Conservation (phyloP, 2,888 invertebrate species). For the Dicroscelio sp. region DNA sequence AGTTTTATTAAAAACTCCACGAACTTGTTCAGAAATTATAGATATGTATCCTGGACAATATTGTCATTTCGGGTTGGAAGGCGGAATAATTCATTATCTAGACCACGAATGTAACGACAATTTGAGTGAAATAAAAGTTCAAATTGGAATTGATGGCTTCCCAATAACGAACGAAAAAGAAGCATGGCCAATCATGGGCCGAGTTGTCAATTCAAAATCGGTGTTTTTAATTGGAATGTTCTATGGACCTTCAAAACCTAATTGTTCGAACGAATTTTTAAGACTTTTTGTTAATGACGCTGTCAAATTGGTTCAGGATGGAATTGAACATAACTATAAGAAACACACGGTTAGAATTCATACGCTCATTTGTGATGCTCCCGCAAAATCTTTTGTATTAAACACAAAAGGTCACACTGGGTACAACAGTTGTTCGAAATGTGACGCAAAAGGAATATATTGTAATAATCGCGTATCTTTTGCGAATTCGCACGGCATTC, state of each 20-base stretch:
- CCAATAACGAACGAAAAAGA: conserved; percentile 47
- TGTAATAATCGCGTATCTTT: conserved; percentile 31
- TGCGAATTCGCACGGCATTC: neutral
- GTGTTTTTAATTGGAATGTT: conserved; percentile 39
- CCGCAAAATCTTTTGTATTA: conserved; percentile 44
- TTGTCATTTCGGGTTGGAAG: no score
- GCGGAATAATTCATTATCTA: no score
- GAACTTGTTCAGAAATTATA: no score
- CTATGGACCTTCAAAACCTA: conserved; percentile 26
- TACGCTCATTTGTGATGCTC: conserved; percentile 48
- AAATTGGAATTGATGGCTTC: conserved; percentile 45
- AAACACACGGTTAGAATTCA: neutral
- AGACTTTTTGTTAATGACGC: conserved; percentile 21
- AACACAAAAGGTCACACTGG: conserved; percentile 52
- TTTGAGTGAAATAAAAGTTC: neutral
- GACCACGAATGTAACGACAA: no score
- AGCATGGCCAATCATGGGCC: conserved; percentile 42
- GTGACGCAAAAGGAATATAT: conserved; percentile 25
- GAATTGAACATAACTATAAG: neutral
- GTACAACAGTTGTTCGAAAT: conserved; percentile 42
- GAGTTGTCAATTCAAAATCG: no score
- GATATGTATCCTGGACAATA: no score
- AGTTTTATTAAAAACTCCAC: no score
- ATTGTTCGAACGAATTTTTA: conserved; percentile 31
- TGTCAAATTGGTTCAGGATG: neutral